Evolutionary conservation across 2,888 invertebrate genomes (phyloP), one percentile per base, ranked within the genome.

Genomic region (Rhyacophila evoluta): DNA sequence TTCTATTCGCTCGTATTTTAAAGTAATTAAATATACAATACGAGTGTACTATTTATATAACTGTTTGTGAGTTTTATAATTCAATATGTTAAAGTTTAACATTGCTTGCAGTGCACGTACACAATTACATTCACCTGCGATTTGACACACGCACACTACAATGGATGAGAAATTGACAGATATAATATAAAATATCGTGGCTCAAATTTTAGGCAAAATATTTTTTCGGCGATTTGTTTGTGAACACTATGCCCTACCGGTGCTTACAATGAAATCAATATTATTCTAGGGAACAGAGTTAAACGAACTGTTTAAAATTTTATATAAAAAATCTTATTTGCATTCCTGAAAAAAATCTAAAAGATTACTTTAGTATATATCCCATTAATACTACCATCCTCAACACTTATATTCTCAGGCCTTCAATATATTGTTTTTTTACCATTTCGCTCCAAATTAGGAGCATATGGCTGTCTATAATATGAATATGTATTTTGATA

Each of bases 41-140:
- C n/a, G n/a, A n/a, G n/a, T n/a, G n/a, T n/a, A n/a, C n/a, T n/a
- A n/a, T n/a, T n/a, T n/a, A n/a, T n/a, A n/a, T n/a, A n/a, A n/a
- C n/a, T n/a, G n/a, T n/a, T n/a, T n/a, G n/a, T n/a, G n/a, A n/a
- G n/a, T n/a, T n/a, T n/a, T n/a, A n/a, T n/a, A n/a, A n/a, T n/a
- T n/a, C n/a, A n/a, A n/a, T n/a, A n/a, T n/a, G 19, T 6, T 19
- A 55, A 19, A 19, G 55, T 55, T 55, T 55, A 55, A 25, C 55
- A 55, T 19, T 15, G 10, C 15, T 55, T 55, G 55, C 2, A 12
- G 19, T 55, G 6, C 55, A 55, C 55, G 10, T 19, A 55, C 8
- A 55, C 55, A 55, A 55, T 55, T 55, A 55, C 55, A 55, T 55
- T 55, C 55, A 55, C 55, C 55, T 55, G 55, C 55, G 55, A 55